Conservation (phyloP, 2,888 invertebrate genomes). For the Octonoba sinensis region DNA sequence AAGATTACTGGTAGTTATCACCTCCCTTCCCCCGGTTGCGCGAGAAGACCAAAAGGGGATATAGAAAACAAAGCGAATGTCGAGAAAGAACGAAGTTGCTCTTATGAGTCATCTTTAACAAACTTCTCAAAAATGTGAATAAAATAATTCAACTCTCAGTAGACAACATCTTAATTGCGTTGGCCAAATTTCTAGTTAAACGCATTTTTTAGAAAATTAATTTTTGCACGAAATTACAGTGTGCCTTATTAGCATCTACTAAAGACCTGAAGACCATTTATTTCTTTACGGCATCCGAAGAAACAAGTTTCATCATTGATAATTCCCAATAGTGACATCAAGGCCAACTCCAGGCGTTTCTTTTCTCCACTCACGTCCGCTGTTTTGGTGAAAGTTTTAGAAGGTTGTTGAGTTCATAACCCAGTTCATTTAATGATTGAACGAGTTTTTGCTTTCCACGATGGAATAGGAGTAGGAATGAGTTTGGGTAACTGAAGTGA, state of each 20-base stretch:
- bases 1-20: too few species aligned
- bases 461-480: conserved; percentile 2
- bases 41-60: too few species aligned
- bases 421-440: conserved; percentile 15
- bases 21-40: too few species aligned
- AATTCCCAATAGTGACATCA: conserved; percentile 56
- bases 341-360: conserved; percentile 31
- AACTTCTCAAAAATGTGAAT: too few species aligned
- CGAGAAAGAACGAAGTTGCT: not conserved
- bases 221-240: conserved; percentile 10
- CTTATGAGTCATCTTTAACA: too few species aligned
- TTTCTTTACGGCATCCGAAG: conserved; percentile 19
- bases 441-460: conserved; percentile 5
- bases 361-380: conserved; percentile 45
- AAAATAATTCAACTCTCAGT: too few species aligned
- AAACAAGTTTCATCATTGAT: conserved; percentile 41
- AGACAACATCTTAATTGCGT: too few species aligned
- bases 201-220: not conserved
- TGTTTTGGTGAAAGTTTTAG: conserved; percentile 1
- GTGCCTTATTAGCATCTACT: conserved; percentile 47
- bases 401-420: not conserved
- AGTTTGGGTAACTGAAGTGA: not conserved
- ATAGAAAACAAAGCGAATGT: not conserved
- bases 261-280: conserved; percentile 7
- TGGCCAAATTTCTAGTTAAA: too few species aligned